These are phyloP conservation scores for Drosophila nigricruria DNA, from an alignment of 2,888 invertebrate species.

Conservation along the genomic window DNA sequence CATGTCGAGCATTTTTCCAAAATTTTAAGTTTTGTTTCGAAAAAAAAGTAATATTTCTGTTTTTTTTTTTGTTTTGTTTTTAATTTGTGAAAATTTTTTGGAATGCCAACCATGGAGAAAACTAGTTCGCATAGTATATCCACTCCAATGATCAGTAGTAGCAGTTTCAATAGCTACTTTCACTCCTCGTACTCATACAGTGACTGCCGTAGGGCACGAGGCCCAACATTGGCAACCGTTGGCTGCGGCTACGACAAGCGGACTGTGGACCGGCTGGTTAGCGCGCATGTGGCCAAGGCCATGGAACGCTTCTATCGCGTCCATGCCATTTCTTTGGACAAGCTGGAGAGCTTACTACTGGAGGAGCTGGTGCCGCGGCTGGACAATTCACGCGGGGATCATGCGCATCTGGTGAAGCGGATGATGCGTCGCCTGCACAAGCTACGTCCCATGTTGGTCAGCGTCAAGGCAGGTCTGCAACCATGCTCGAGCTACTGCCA, in stretches of 20 bases:
- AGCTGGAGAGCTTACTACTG: conserved; percentile 3
- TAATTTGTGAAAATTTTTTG: background rate
- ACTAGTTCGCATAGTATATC: background rate
- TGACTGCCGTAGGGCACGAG: background rate
- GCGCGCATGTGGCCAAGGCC: background rate
- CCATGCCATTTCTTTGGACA: background rate
- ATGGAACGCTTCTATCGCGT: conserved; percentile 9
- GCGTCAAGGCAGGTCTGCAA: background rate
- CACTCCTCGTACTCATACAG: background rate
- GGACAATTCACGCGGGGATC: background rate
- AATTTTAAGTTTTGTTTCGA: background rate
- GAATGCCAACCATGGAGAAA: background rate
- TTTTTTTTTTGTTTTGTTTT: background rate
- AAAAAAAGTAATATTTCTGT: background rate
- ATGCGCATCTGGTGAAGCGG: background rate
- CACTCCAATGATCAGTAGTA: background rate
- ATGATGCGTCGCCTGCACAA: background rate
- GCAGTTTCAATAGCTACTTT: background rate
- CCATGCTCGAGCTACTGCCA: background rate
- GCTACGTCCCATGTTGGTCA: background rate
- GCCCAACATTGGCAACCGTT: fast-evolving
- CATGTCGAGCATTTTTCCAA: background rate
- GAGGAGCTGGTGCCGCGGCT: conserved; percentile 4
- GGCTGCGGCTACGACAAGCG: background rate
- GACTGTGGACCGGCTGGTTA: background rate